These are phyloP conservation scores for Lasius platythorax DNA, from an alignment of 2,888 invertebrate species.

Conservation along the genomic window DNA sequence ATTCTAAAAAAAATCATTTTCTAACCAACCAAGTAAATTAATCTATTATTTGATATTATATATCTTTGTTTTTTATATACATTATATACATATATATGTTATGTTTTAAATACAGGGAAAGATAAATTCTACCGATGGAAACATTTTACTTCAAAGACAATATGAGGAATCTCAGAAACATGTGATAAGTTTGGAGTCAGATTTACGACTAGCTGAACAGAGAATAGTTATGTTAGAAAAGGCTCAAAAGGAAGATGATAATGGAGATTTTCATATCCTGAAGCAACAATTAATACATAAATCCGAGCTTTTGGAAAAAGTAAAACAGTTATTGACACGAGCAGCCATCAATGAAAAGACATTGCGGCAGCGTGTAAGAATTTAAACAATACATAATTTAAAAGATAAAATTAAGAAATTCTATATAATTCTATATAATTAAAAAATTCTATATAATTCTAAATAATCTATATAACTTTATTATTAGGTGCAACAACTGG, in stretches of 20 bases:
- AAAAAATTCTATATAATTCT: neutral
- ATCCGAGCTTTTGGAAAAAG: constrained; percentile 88
- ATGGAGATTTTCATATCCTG: constrained; percentile 86
- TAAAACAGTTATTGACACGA: constrained; percentile 89
- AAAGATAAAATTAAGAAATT: constrained; percentile 13
- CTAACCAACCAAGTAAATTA: constrained; percentile 52
- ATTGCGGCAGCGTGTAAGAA: constrained; percentile 88
- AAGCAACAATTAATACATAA: constrained; percentile 88
- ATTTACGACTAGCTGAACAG: constrained; percentile 80
- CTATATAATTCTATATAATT: neutral
- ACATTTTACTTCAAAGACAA: constrained; percentile 84
- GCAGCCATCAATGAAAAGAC: constrained; percentile 90
- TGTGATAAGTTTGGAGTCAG: constrained; percentile 79
- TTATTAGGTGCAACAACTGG: constrained; percentile 81
- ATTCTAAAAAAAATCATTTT: constrained; percentile 64
- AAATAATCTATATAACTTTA: neutral
- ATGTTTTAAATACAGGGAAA: constrained; percentile 54
- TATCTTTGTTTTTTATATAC: neutral
- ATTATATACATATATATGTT: neutral
- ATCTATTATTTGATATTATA: neutral
- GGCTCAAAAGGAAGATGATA: constrained; percentile 83
- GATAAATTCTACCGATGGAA: constrained; percentile 86
- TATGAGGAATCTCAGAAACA: constrained; percentile 79
- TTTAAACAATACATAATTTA: neutral
- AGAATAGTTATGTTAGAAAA: constrained; percentile 74